These are phyloP conservation scores for Nycticorax nycticorax DNA, from an alignment of 2,113 vertebrate genomes.

Conservation along the genomic window DNA sequence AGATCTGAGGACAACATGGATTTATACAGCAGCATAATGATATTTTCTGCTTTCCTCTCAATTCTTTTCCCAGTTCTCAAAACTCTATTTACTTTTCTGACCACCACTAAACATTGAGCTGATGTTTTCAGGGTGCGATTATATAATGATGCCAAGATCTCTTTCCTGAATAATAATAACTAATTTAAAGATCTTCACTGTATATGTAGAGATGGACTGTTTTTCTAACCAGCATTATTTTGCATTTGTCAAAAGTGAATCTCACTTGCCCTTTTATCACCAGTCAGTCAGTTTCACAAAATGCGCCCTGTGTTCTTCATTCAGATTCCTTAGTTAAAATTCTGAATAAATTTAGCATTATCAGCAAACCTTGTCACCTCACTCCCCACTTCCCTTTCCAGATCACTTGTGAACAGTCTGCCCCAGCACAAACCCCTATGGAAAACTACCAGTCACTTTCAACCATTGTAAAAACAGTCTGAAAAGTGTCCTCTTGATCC, in stretches of 20 bases:
- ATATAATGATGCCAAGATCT: conserved; percentile 4
- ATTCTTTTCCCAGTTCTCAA: background rate
- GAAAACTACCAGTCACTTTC: background rate
- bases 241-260: conserved; percentile 4
- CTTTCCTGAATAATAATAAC: conserved; percentile 19
- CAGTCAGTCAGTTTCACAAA: background rate
- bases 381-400: background rate
- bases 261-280: background rate
- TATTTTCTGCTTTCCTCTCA: conserved; percentile 16
- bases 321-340: background rate
- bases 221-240: background rate
- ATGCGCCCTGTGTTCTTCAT: background rate
- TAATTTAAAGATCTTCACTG: conserved; percentile 15
- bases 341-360: background rate
- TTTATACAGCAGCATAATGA: background rate
- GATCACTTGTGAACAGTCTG: background rate
- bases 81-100: conserved; percentile 31
- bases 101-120: background rate
- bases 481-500: background rate
- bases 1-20: background rate
- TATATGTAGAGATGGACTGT: background rate
- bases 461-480: background rate
- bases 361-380: background rate
- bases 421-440: background rate
- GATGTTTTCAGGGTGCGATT: background rate